phyloP scores from a whole-genome alignment of 1,140 invertebrate species.

The Scaptomyza montana region DNA sequence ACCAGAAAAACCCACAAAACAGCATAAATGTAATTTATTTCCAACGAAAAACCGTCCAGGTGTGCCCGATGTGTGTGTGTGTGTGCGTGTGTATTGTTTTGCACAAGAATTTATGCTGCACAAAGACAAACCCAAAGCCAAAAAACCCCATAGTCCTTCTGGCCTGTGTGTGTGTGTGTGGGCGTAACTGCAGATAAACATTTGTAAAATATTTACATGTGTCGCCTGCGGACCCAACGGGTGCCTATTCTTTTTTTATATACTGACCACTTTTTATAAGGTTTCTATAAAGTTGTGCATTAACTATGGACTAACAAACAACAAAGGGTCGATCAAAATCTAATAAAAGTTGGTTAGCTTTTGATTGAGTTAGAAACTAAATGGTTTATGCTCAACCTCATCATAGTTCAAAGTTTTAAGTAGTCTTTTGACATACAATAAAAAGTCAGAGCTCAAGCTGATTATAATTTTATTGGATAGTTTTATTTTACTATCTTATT shows the following conservation, averaged over 20 bases:
- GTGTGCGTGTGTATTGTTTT: slow-evolving; percentile 43
- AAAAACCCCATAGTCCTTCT: slow-evolving; percentile 10
- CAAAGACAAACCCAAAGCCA: slow-evolving; percentile 45
- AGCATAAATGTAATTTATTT: slow-evolving; percentile 81
- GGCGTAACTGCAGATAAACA: slow-evolving; percentile 59
- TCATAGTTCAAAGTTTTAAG: neutral
- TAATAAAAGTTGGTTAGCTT: neutral
- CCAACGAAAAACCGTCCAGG: slow-evolving; percentile 52
- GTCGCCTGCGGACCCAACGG: slow-evolving; percentile 20
- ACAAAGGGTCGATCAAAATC: neutral
- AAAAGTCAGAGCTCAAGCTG: neutral
- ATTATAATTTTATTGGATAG: neutral
- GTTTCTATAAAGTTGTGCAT: neutral
- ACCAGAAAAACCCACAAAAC: slow-evolving; percentile 56
- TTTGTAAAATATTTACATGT: slow-evolving; percentile 69
- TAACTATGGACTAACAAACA: neutral
- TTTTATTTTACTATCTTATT: no score
- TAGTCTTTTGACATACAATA: neutral
- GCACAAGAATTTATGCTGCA: slow-evolving; percentile 40
- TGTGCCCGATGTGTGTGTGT: slow-evolving; percentile 38
- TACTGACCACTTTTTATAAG: neutral
- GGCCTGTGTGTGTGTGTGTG: slow-evolving; percentile 3
- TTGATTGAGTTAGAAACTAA: neutral
- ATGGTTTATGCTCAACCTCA: neutral
- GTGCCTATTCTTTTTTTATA: neutral